Evolutionary conservation across 64 coral and sea anemone species (phyloP), one percentile per base, ranked within the genome.

Genomic region (Pocillopora damicornis): DNA sequence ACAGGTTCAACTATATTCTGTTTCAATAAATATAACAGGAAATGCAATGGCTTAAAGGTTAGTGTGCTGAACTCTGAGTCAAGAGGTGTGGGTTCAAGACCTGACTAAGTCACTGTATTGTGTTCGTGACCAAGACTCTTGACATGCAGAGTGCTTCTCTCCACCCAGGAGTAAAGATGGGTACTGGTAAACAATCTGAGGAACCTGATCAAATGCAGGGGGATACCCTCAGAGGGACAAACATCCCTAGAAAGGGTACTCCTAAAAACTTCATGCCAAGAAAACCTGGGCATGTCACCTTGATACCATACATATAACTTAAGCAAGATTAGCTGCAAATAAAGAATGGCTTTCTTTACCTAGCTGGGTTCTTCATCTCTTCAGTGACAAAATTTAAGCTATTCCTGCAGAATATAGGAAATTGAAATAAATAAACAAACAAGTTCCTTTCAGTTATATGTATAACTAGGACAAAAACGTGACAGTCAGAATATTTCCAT

Each of bases 351-450:
- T 15, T 74, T 65, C 20, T 62, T 90, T 61, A 95, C 94, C 90
- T 96, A 5, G 90, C 94, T 77, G 94, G 94, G 23, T 96, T 96
- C 76, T 87, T 87, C 79, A 96, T 72, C 71, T 96, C 94, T 57
- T 96, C 94, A 42, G 94, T 96, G 15, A 96, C 94, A 90, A 96
- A 96, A 88, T 96, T 96, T 36, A 96, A 88, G 36, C 88, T 90
- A 61, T 96, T 96, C 94, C 94, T 96, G 63, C 42, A 15, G 88
- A 79, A 63, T 58, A n/a, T n/a, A 30, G 61, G 13, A 58, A 14
- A 74, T 82, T 88, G 62, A 91, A 35, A 38, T 2, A 1, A 64
- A 1, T 64, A 1, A 64, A 64, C 62, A 64, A 64, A 64, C 17
- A 13, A 18, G 62, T 64, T 64, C 12, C n/a, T n/a, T n/a, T n/a